Evolutionary conservation across 2,888 invertebrate species (phyloP).

Genomic region (Cephus spinipes): DNA sequence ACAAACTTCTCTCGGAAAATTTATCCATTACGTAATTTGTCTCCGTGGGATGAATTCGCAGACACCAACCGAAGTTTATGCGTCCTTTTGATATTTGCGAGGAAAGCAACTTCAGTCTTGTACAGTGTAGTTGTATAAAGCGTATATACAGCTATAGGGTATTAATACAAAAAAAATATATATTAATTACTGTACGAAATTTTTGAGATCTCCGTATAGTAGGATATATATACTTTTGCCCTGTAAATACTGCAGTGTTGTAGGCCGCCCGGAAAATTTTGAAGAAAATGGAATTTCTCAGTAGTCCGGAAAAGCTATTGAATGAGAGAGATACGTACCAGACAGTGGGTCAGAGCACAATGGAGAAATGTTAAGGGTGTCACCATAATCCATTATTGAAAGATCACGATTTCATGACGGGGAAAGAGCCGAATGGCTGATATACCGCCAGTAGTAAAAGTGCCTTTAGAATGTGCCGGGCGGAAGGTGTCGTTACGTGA

Average conservation of each 20-base stretch:
- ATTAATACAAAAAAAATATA: too few relatives aligned
- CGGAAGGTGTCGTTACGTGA: slow-evolving; percentile 14
- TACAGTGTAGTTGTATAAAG: too few relatives aligned
- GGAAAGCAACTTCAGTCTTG: too few relatives aligned
- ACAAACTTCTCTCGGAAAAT: not conserved
- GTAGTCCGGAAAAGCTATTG: not conserved
- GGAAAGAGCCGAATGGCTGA: slow-evolving; percentile 29
- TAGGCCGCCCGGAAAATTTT: not conserved
- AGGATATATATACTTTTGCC: too few relatives aligned
- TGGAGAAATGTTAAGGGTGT: not conserved
- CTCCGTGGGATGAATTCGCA: not conserved
- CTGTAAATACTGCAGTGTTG: too few relatives aligned
- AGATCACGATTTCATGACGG: slow-evolving; percentile 46
- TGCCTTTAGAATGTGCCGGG: slow-evolving; percentile 25
- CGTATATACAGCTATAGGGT: too few relatives aligned
- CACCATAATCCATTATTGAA: slow-evolving; percentile 26
- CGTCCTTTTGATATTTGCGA: too few relatives aligned
- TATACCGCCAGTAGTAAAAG: slow-evolving; percentile 33
- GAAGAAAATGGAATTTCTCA: not conserved
- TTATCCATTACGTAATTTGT: not conserved
- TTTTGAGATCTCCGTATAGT: too few relatives aligned
- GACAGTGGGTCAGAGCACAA: not conserved
- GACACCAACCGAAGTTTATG: too few relatives aligned
- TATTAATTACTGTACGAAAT: too few relatives aligned
- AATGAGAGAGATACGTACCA: not conserved